These are phyloP conservation scores for Pangasianodon gigas DNA, from an alignment of 2,113 vertebrate genomes.

Conservation along the genomic window DNA sequence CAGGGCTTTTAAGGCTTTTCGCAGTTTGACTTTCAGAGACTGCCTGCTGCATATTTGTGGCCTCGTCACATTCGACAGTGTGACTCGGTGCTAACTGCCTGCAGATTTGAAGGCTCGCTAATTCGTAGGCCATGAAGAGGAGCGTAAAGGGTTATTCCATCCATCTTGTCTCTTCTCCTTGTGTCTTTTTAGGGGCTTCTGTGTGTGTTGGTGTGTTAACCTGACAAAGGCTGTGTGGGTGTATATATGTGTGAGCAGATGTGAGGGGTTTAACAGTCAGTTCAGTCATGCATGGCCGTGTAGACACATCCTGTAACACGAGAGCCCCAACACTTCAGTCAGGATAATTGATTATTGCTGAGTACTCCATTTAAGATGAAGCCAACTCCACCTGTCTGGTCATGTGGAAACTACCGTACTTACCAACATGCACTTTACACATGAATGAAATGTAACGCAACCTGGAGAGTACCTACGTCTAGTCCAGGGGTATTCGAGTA, in stretches of 20 bases:
- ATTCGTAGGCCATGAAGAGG: neutral
- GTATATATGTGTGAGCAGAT: constrained; percentile 14
- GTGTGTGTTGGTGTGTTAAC: constrained; percentile 6
- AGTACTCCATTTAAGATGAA: neutral
- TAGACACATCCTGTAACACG: constrained; percentile 34
- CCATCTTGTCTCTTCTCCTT: neutral
- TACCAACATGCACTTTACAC: neutral
- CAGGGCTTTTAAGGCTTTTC: constrained; percentile 1
- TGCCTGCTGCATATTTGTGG: constrained; percentile 14
- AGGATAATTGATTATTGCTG: constrained; percentile 16
- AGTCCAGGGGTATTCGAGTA: neutral
- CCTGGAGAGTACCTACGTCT: neutral
- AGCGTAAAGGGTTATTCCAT: neutral
- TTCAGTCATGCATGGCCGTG: constrained; percentile 37
- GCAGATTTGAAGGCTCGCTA: constrained; percentile 23
- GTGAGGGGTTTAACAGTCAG: constrained; percentile 36
- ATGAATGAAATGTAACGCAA: neutral
- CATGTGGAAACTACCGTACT: constrained; percentile 13
- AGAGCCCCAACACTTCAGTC: constrained; percentile 21
- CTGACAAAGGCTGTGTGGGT: neutral
- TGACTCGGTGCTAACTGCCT: neutral
- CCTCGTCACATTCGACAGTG: neutral
- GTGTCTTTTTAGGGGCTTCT: neutral
- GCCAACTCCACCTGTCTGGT: neutral
- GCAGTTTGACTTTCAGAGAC: constrained; percentile 4